phyloP scores from a whole-genome alignment of 2,113 vertebrate species.

The Cepphus grylle region DNA sequence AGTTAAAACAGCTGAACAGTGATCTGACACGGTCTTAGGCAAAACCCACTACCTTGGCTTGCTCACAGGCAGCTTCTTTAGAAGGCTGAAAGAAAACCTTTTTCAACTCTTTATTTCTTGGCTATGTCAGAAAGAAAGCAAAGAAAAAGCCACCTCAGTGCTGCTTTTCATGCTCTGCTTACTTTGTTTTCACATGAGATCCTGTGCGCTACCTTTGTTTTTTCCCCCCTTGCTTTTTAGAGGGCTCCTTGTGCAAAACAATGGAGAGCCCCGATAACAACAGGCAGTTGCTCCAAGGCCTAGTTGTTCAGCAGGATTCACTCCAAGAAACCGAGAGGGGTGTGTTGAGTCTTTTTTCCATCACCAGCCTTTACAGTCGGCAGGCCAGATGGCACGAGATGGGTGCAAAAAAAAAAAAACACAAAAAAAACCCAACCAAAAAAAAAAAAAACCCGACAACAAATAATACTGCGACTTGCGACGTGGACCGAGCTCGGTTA shows the following conservation, averaged over 20 bases:
- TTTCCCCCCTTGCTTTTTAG: background rate
- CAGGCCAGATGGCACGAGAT: constrained; percentile 77
- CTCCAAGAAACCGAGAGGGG: constrained; percentile 69
- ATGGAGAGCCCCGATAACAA: constrained; percentile 51
- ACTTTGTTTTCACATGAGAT: constrained; percentile 43
- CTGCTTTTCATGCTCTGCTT: constrained; percentile 33
- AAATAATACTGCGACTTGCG: constrained; percentile 50
- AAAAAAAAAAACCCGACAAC: background rate
- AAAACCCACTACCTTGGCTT: constrained; percentile 35
- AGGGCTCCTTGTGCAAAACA: constrained; percentile 59
- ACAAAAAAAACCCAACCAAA: background rate
- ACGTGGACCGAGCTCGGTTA: constrained; percentile 71
- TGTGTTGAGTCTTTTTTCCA: constrained; percentile 36
- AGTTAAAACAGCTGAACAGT: background rate
- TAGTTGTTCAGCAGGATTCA: constrained; percentile 68
- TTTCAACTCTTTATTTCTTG: constrained; percentile 33
- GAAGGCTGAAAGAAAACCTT: constrained; percentile 28
- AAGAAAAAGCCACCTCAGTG: constrained; percentile 50
- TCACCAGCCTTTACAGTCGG: constrained; percentile 55
- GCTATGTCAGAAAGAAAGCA: constrained; percentile 34
- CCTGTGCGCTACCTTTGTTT: constrained; percentile 52
- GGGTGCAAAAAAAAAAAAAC: background rate
- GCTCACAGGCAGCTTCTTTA: constrained; percentile 28
- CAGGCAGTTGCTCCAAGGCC: constrained; percentile 60
- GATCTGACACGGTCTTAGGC: background rate